Base-by-base conservation (phyloP, 2,888 invertebrate genomes). In the Formica aserva region DNA sequence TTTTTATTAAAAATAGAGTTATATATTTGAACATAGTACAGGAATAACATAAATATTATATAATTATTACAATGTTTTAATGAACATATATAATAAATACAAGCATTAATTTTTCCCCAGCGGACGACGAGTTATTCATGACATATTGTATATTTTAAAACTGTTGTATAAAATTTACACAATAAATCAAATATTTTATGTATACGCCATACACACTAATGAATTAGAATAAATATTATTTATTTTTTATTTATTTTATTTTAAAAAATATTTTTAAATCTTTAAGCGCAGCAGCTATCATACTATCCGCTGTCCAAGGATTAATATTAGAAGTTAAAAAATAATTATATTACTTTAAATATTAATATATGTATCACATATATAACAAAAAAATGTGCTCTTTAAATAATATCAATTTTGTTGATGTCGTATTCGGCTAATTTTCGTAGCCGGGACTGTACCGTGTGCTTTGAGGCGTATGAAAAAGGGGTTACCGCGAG, bases 401-500 rank as follows among this genome's bases (percentile, higher is more conserved):
- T 52, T 52, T n/a, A 52, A 52, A 52, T 6, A 29, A 26, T 52
- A 26, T 6, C 22, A 1, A 65, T 55, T 18, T 18, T 18, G 11
- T 69, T 65, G 57, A 48, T 8, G 60, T 41, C 18, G 1, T 1
- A 78, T 22, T 63, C 63, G 32, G 52, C 32, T 32, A 69, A 63
- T 69, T 83, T 69, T 80, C 69, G 1, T 65, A 29, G 67, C 22
- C 48, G 52, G n/a, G 69, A 77, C 48, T 83, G 82, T 82, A 84
- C 83, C 55, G 48, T 69, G 71, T 22, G 84, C 77, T 55, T 35
- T 63, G 85, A 77, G 9, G 84, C 71, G 77, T 84, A 71, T 13
- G 45, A 67, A 60, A 71, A 75, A 60, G 83, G 69, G 83, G 90
- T 86, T 85, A 55, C 75, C 48, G 6, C 52, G 83, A 81, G 74